Conservation (phyloP, 2,113 vertebrate genomes). For the Pristiophorus japonicus region DNA sequence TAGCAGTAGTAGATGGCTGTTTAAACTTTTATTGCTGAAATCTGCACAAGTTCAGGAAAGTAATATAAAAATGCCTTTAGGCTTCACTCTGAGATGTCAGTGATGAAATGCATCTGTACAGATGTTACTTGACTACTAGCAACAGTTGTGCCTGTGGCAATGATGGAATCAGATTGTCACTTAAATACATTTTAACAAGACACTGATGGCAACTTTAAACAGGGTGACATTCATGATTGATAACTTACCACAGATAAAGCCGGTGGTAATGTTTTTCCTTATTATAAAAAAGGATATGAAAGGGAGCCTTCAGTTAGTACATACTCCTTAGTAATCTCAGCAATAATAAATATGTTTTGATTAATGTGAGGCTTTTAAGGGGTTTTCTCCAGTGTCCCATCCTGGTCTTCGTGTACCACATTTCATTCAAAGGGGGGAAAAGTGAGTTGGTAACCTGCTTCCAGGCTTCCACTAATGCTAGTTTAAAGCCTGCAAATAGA, state of each 20-base stretch:
- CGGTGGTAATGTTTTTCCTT: not conserved
- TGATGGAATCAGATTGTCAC: not conserved
- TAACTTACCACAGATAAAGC: not conserved
- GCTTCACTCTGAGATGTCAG: slow-evolving; percentile 19
- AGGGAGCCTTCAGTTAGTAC: not conserved
- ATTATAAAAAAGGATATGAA: not conserved
- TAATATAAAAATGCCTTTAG: slow-evolving; percentile 17
- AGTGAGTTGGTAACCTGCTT: not conserved
- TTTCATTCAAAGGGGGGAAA: not conserved
- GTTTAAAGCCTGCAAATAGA: not conserved
- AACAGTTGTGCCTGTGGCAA: not conserved
- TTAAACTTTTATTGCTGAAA: not conserved
- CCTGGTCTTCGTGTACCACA: not conserved
- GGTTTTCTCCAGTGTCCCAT: not conserved
- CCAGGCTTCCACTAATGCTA: not conserved
- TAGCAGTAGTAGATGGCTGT: not conserved
- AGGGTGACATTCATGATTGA: not conserved
- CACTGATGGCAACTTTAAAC: not conserved
- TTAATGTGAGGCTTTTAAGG: not conserved
- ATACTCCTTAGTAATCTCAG: not conserved
- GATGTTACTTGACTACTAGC: slow-evolving; percentile 23
- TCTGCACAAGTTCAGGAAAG: not conserved
- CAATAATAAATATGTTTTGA: not conserved
- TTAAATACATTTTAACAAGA: not conserved
- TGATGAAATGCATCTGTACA: slow-evolving; percentile 20